Evolutionary conservation across 2,113 vertebrate species (phyloP).

Genomic region (Crotalus horridus): DNA sequence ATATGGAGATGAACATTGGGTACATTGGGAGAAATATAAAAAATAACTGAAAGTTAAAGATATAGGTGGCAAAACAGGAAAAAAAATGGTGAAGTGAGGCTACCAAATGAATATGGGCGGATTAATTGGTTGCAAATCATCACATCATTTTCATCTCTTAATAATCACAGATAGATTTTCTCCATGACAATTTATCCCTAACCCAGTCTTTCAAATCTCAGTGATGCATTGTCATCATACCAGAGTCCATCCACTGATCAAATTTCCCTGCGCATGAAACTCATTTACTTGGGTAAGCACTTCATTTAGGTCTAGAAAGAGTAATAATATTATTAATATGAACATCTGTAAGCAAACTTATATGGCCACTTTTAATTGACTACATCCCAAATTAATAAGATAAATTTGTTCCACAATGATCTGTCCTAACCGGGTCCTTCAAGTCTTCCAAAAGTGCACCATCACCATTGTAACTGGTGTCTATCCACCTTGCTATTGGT

Average conservation of each 20-base stretch:
- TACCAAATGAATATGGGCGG: neutral
- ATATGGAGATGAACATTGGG: neutral
- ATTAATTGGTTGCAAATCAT: neutral
- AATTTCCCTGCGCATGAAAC: too few relatives aligned
- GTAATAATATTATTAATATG: too few relatives aligned
- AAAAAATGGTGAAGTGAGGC: neutral
- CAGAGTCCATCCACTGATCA: neutral
- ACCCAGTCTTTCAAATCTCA: neutral
- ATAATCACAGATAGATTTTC: neutral
- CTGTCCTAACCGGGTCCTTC: too few relatives aligned
- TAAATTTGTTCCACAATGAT: too few relatives aligned
- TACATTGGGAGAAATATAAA: neutral
- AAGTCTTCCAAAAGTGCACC: too few relatives aligned
- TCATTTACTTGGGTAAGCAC: too few relatives aligned
- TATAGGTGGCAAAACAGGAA: neutral
- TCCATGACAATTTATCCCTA: neutral
- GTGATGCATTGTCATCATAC: neutral
- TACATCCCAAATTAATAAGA: too few relatives aligned
- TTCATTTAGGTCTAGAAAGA: too few relatives aligned
- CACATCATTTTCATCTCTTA: neutral
- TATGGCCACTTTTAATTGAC: too few relatives aligned
- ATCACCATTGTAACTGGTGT: neutral
- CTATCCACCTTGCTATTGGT: neutral
- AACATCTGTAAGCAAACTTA: too few relatives aligned
- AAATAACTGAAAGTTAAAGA: neutral